Percentiles rank a stretch among this genome's conserved stretches.
Conservation (phyloP, 2,797 vertebrate species). For the Peromyscus eremicus region DNA sequence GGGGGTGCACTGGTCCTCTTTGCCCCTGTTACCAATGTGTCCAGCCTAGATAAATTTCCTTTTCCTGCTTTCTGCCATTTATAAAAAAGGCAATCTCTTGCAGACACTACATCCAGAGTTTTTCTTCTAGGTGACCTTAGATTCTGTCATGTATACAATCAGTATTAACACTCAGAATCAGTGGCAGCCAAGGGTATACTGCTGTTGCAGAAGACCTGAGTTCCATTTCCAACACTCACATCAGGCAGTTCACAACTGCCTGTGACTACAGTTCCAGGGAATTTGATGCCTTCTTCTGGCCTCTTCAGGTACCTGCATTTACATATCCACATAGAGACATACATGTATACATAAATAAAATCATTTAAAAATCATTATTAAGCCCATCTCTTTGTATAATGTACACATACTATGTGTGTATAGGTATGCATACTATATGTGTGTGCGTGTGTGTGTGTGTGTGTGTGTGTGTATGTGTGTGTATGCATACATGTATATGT, state of each 20-base stretch:
- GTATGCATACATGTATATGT: background rate
- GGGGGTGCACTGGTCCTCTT: background rate
- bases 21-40: background rate
- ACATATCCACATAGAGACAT: background rate
- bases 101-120: background rate
- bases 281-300: background rate
- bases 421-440: background rate
- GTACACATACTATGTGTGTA: background rate
- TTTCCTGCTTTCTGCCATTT: background rate
- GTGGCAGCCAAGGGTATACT: background rate
- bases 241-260: background rate
- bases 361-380: background rate
- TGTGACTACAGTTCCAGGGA: background rate
- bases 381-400: background rate
- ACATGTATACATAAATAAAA: background rate
- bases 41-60: background rate
- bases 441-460: too few species aligned
- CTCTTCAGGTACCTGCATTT: background rate
- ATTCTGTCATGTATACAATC: background rate
- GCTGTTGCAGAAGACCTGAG: background rate
- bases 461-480: background rate
- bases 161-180: background rate
- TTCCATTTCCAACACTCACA: background rate
- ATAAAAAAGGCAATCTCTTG: background rate
- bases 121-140: background rate